Evolutionary conservation across 2,113 vertebrate species (phyloP), one percentile per base, ranked within the genome.

Genomic region (Gnathonemus echidnorhynchus): DNA sequence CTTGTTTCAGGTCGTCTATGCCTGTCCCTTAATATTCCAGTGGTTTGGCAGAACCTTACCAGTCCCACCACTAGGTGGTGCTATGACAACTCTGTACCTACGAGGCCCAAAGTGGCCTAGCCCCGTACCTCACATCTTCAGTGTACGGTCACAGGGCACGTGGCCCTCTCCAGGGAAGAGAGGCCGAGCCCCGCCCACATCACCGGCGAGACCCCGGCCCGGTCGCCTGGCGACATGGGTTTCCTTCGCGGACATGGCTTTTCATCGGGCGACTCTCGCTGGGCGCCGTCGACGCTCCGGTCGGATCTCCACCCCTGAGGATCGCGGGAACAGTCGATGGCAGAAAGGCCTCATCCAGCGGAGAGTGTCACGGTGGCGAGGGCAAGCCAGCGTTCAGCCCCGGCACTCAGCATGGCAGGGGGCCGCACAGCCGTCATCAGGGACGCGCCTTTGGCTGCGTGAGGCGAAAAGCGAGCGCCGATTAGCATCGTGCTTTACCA

Each of bases 391-490:
- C 17, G 5, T 24, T 83, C 77, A 21, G 31, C 93, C 91, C 95
- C 95, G 96, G 94, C 96, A 95, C 92, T 94, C 91, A 92, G 96
- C 95, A 94, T 94, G 94, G 90, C 74, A 56, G 94, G 95, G 96
- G 93, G 27, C n/a, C 95, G 92, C 88, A 93, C 92, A 92, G 94
- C 97, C 94, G 95, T 94, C 95, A 95, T 98, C 97, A 99, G 97
- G 98, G 98, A 94, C 97, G 97, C 84, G 98, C 97, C 97, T 99
- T 99, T 91, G 98, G 97, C 98, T 99, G 96, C 45, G 86, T 93
- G 92, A 92, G 46, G 62, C 11, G 62, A 70, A 85, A 17, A 53
- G 88, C 13, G 27, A 74, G 48, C 21, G 10, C 19, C 13, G 11
- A 52, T 53, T 85, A 48, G 21, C 42, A 85, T 21, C 19, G 21